Percentiles rank a stretch among this genome's conserved stretches.
Evolutionary conservation across 2,888 invertebrate genomes (phyloP).

Genomic region (Polyploca ridens): DNA sequence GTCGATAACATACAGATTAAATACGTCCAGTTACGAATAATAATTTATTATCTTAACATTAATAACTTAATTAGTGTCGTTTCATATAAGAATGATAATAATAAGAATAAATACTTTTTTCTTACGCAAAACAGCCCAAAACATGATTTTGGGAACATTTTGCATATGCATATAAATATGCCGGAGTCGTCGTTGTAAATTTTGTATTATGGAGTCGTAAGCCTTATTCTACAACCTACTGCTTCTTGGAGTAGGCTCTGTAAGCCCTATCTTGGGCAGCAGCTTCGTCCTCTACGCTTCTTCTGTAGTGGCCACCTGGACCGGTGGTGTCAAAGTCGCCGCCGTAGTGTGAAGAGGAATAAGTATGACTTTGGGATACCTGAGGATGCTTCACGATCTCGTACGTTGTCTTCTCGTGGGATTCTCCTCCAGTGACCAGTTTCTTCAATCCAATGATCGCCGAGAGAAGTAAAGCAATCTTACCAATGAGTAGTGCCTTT

Average conservation of each 20-base stretch:
- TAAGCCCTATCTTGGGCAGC: slow-evolving; percentile 87
- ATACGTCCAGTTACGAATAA: slow-evolving; percentile 22
- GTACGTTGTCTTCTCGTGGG: slow-evolving; percentile 91
- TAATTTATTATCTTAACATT: slow-evolving; percentile 24
- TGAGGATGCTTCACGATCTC: slow-evolving; percentile 95
- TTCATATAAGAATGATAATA: slow-evolving; percentile 41
- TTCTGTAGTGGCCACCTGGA: slow-evolving; percentile 85
- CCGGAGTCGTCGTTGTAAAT: slow-evolving; percentile 64
- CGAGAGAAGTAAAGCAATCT: slow-evolving; percentile 91
- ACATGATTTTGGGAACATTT: slow-evolving; percentile 34
- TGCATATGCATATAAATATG: slow-evolving; percentile 1
- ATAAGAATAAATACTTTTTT: slow-evolving; percentile 29
- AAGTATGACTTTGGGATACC: slow-evolving; percentile 90
- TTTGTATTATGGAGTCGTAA: slow-evolving; percentile 71
- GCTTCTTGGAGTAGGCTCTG: slow-evolving; percentile 79
- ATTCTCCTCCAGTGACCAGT: slow-evolving; percentile 87
- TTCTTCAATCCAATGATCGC: slow-evolving; percentile 93
- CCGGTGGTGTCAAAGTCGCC: slow-evolving; percentile 85
- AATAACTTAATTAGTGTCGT: slow-evolving; percentile 41
- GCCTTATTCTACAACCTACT: slow-evolving; percentile 50
- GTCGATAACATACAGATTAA: slow-evolving; percentile 29
- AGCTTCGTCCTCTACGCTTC: slow-evolving; percentile 84
- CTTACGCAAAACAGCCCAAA: slow-evolving; percentile 35
- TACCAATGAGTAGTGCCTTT: slow-evolving; percentile 92
- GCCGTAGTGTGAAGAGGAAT: slow-evolving; percentile 88